Evolutionary conservation across 2,113 vertebrate genomes (phyloP).

Genomic region (Sialia sialis): DNA sequence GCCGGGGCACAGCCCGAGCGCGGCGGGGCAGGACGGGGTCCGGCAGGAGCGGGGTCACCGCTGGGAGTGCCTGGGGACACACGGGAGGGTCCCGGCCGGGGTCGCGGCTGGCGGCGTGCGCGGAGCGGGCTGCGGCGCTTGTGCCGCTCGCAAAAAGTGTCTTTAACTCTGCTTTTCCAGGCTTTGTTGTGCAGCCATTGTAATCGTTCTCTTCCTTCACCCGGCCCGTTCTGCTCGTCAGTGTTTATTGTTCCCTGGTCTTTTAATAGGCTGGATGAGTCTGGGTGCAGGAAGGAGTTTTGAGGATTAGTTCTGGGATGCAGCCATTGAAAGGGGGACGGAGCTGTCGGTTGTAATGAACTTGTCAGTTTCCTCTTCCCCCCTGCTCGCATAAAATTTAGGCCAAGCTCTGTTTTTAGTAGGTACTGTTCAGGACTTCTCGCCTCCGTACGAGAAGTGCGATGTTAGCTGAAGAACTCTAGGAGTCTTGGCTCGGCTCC

Average conservation of each 20-base stretch:
- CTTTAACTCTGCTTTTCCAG: not conserved
- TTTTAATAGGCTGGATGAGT: not conserved
- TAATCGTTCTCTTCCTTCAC: not conserved
- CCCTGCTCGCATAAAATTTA: not conserved
- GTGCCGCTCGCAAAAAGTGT: not conserved
- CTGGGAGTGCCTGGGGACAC: accelerated
- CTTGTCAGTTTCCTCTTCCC: not conserved
- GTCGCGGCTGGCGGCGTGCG: not conserved
- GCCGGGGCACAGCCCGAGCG: not conserved
- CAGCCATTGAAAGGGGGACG: not conserved
- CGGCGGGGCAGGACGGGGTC: not conserved
- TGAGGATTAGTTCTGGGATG: not conserved
- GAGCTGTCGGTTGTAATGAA: not conserved
- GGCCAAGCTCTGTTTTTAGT: not conserved
- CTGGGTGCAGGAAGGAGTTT: not conserved
- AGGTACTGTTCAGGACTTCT: not conserved
- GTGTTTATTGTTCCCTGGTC: not conserved
- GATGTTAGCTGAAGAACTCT: not conserved
- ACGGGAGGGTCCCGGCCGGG: not conserved
- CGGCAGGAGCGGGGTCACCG: not conserved
- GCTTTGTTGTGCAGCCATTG: not conserved
- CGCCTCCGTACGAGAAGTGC: accelerated
- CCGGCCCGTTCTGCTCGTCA: not conserved
- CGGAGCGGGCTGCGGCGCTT: not conserved
- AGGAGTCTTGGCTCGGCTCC: not conserved